phyloP scores from a whole-genome alignment of 2,888 invertebrate genomes.

The Strigamia crassipes region DNA sequence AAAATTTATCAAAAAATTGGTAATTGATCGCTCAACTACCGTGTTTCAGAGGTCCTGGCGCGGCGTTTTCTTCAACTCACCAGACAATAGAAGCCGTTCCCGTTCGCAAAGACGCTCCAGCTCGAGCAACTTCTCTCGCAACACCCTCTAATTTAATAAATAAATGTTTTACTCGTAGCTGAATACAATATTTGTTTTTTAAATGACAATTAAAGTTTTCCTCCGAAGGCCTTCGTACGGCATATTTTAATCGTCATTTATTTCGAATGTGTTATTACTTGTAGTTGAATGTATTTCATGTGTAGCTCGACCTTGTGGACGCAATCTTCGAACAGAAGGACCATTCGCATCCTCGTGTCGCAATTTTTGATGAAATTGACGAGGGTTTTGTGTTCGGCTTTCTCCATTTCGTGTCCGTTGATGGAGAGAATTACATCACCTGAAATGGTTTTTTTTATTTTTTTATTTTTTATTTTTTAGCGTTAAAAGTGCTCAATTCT shows the following conservation, averaged over 20 bases:
- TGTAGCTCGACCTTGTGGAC: constrained; percentile 92
- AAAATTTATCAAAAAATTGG: too few species aligned
- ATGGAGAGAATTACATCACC: constrained; percentile 94
- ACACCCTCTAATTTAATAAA: constrained; percentile 60
- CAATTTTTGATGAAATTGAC: constrained; percentile 91
- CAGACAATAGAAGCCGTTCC: constrained; percentile 71
- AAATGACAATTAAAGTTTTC: too few species aligned
- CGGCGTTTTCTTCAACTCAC: constrained; percentile 51
- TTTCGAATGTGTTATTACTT: constrained; percentile 52
- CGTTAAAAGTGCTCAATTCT: too few species aligned
- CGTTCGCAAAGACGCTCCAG: constrained; percentile 78
- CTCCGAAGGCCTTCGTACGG: too few species aligned
- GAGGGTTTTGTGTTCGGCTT: constrained; percentile 88
- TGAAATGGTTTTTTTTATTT: constrained; percentile 55
- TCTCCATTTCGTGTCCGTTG: constrained; percentile 93
- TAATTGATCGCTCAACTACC: constrained; percentile 43
- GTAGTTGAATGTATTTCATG: constrained; percentile 88
- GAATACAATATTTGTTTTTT: too few species aligned
- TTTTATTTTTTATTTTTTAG: too few species aligned
- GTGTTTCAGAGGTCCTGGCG: constrained; percentile 33
- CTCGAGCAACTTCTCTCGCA: constrained; percentile 83
- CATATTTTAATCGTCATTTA: too few species aligned
- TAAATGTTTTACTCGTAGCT: too few species aligned
- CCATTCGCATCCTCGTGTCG: constrained; percentile 90
- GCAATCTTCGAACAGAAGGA: constrained; percentile 94